phyloP scores from a whole-genome alignment of 1,140 invertebrate genomes.

The Musca domestica region DNA sequence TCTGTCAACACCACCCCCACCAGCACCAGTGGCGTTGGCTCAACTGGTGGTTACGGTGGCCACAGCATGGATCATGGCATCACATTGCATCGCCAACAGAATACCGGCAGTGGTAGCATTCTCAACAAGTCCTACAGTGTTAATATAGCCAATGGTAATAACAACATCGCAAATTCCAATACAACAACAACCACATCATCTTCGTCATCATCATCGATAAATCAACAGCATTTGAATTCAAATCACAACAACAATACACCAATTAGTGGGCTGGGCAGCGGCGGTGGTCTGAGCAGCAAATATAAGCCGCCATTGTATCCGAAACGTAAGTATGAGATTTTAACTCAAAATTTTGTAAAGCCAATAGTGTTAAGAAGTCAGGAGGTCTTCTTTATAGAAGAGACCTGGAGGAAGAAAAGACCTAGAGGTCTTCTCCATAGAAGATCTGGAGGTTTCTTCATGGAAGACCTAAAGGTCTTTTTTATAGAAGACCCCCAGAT shows the following conservation, averaged over 20 bases:
- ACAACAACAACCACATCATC: conserved; percentile 16
- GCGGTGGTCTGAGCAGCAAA: neutral
- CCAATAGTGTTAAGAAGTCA: too few species aligned
- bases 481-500: too few species aligned
- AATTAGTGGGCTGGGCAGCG: neutral
- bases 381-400: too few species aligned
- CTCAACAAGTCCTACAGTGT: neutral
- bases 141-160: conserved; percentile 19
- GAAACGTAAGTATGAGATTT: conserved; percentile 29
- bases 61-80: neutral
- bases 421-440: too few species aligned
- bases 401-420: too few species aligned
- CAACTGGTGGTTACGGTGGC: neutral
- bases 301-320: conserved; percentile 27
- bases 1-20: conserved; percentile 2
- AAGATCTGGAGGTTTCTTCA: too few species aligned
- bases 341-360: too few species aligned
- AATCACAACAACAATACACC: conserved; percentile 17
- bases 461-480: too few species aligned
- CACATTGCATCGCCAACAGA: too few species aligned
- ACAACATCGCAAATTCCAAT: neutral
- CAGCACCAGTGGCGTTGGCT: conserved; percentile 8
- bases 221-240: conserved; percentile 14
- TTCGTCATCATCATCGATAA: neutral
- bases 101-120: neutral